phyloP scores from a whole-genome alignment of 2,888 invertebrate genomes.

The Cataglyphis albicans region DNA sequence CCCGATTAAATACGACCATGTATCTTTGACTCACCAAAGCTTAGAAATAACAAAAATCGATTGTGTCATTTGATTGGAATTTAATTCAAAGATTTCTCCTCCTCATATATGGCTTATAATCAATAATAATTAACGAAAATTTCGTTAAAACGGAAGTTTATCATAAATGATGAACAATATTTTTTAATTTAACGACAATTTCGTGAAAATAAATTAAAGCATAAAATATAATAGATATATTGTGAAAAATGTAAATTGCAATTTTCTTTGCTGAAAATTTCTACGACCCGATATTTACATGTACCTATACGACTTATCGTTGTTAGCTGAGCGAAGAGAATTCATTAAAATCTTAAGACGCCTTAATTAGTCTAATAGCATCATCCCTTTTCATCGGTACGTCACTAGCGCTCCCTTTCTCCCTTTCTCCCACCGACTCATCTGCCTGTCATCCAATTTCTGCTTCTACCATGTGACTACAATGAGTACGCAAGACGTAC shows the following conservation, averaged over 20 bases:
- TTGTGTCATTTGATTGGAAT: neutral
- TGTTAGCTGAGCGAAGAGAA: slow-evolving; percentile 56
- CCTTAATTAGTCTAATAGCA: slow-evolving; percentile 81
- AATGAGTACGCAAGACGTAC: slow-evolving; percentile 68
- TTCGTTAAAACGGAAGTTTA: neutral
- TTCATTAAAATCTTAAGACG: slow-evolving; percentile 72
- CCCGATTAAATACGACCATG: slow-evolving; percentile 63
- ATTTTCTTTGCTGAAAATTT: slow-evolving; percentile 55
- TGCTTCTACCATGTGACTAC: slow-evolving; percentile 54
- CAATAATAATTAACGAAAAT: neutral
- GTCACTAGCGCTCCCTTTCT: slow-evolving; percentile 62
- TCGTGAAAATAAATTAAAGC: neutral
- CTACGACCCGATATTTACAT: slow-evolving; percentile 9
- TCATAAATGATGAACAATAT: neutral
- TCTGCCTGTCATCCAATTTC: slow-evolving; percentile 73
- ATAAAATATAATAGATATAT: neutral
- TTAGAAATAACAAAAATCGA: neutral
- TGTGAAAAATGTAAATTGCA: neutral
- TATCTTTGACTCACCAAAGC: slow-evolving; percentile 28
- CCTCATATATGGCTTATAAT: neutral
- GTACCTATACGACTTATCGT: slow-evolving; percentile 53
- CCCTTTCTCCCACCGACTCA: slow-evolving; percentile 45
- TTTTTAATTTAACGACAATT: neutral
- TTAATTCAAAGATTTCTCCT: neutral
- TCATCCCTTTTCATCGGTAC: slow-evolving; percentile 74